Conservation (phyloP, 2,113 vertebrate genomes). For the Phylloscopus whistleri region DNA sequence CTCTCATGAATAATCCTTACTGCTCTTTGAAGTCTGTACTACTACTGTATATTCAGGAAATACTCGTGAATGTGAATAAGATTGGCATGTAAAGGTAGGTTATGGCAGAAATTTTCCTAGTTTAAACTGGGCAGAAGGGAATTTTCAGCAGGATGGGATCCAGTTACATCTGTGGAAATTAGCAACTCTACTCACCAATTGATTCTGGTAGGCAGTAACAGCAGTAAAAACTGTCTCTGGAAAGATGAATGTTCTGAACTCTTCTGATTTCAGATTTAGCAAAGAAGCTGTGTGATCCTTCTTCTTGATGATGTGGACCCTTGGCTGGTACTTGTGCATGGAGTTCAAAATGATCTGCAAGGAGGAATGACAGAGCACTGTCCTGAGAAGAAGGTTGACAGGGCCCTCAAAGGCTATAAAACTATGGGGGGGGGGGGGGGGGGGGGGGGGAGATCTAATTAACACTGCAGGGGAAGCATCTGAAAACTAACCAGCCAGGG, state of each 20-base stretch:
- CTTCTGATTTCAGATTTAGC: conserved; percentile 96
- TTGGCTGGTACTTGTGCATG: conserved; percentile 98
- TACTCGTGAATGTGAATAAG: background rate
- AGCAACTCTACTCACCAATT: conserved; percentile 82
- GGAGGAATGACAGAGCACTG: background rate
- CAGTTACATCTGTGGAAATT: background rate
- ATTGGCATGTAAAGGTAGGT: background rate
- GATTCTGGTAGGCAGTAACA: conserved; percentile 98
- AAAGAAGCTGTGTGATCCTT: conserved; percentile 97
- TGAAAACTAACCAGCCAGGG: background rate
- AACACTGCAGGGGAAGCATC: background rate
- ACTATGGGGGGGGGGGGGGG: rapidly evolving
- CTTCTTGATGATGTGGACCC: conserved; percentile 99
- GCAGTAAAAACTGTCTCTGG: conserved; percentile 97
- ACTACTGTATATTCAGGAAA: background rate
- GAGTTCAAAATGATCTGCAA: conserved; percentile 96
- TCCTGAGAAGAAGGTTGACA: background rate
- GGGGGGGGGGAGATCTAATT: background rate
- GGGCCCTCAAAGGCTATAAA: background rate
- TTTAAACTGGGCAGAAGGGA: background rate
- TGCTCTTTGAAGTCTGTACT: background rate
- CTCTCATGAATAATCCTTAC: background rate
- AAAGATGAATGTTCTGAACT: conserved; percentile 97
- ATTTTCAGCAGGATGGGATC: background rate
- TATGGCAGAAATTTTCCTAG: background rate